These are phyloP conservation scores for Drosophila siamana DNA, from an alignment of 2,888 invertebrate genomes.

Conservation along the genomic window DNA sequence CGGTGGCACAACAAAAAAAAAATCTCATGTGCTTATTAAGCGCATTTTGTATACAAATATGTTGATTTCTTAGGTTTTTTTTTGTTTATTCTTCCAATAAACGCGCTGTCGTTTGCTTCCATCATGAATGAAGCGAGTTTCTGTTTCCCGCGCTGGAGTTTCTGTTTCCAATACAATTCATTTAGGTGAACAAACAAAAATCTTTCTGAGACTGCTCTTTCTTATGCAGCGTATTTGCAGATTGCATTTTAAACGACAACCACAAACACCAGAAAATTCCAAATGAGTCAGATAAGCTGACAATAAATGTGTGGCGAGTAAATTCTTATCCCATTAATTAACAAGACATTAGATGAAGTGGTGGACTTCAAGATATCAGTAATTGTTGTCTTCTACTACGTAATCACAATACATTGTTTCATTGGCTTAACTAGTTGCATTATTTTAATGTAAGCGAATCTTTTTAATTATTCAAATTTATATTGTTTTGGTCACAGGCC, in stretches of 20 bases:
- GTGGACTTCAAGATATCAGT: too few species aligned
- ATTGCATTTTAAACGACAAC: slow-evolving; percentile 12
- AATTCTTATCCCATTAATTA: too few species aligned
- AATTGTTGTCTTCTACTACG: too few species aligned
- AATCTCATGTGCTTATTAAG: slow-evolving; percentile 35
- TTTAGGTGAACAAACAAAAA: slow-evolving; percentile 18
- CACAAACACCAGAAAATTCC: neutral
- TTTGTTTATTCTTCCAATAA: slow-evolving; percentile 38
- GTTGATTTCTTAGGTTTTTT: slow-evolving; percentile 18
- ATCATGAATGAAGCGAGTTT: slow-evolving; percentile 43
- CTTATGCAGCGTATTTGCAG: slow-evolving; percentile 6
- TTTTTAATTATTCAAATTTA: too few species aligned
- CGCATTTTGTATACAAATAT: slow-evolving; percentile 34
- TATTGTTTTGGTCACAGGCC: too few species aligned
- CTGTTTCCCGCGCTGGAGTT: neutral
- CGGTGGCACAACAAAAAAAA: neutral
- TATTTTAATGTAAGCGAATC: too few species aligned
- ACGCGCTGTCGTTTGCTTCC: slow-evolving; percentile 10
- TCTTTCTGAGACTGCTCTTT: slow-evolving; percentile 15
- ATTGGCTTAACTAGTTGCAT: too few species aligned
- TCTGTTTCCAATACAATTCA: neutral
- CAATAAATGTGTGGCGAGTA: neutral
- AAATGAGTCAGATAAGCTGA: neutral
- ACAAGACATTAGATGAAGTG: too few species aligned
- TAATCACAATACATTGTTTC: too few species aligned